Evolutionary conservation across 2,888 invertebrate genomes (phyloP).

Genomic region (Eupithecia pulchellata): DNA sequence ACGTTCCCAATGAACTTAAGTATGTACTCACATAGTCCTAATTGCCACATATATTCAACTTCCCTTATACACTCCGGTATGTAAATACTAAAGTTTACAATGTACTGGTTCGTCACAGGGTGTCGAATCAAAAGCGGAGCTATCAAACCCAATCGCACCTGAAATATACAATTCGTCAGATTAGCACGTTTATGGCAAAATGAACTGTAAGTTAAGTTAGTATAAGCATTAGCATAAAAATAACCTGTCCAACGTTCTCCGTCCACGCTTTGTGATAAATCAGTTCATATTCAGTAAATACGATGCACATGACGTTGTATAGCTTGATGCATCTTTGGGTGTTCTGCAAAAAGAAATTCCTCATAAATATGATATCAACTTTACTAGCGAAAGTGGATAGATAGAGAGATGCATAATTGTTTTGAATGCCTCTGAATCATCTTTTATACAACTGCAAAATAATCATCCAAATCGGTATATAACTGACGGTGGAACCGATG

Average conservation of each 20-base stretch:
- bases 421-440: no score
- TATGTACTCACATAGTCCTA: constrained; percentile 86
- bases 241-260: constrained; percentile 89
- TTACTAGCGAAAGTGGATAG: no score
- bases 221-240: not conserved
- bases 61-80: constrained; percentile 91
- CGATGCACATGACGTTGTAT: constrained; percentile 91
- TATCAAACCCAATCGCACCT: constrained; percentile 88
- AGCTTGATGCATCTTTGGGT: constrained; percentile 90
- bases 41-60: constrained; percentile 92
- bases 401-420: no score
- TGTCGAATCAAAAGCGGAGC: constrained; percentile 89
- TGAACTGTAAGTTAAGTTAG: not conserved
- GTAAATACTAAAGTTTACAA: constrained; percentile 90
- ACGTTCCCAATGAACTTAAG: no score
- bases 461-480: no score
- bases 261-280: constrained; percentile 93
- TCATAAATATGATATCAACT: no score
- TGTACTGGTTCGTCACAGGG: constrained; percentile 87
- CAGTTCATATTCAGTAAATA: constrained; percentile 93
- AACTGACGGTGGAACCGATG: no score
- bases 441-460: no score
- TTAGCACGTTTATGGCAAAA: not conserved
- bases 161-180: constrained; percentile 12
- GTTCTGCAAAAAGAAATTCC: constrained; percentile 78